Conservation (phyloP, 2,888 invertebrate genomes). For the Diarsia mendica region DNA sequence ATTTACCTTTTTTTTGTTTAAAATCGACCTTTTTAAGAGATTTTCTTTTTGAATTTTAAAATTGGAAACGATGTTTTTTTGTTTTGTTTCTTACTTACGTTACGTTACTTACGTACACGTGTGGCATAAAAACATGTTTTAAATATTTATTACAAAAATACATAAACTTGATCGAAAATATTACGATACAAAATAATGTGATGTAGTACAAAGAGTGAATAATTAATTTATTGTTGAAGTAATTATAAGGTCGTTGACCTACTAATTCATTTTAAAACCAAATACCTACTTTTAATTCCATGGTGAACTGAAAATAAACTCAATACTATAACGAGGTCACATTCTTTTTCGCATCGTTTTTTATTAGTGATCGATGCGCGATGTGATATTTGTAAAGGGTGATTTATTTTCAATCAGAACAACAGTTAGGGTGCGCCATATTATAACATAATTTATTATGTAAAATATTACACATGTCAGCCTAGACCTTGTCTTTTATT, state of each 20-base stretch:
- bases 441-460: too few relatives aligned
- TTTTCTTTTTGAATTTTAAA: background rate
- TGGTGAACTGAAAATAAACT: conserved; percentile 2
- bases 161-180: background rate
- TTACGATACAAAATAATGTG: background rate
- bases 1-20: background rate
- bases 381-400: too few relatives aligned
- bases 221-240: background rate
- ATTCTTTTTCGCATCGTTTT: background rate
- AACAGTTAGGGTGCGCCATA: background rate
- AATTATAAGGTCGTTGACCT: background rate
- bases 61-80: background rate
- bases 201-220: background rate
- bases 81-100: too few relatives aligned
- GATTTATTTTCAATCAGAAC: background rate
- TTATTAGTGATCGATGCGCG: too few relatives aligned
- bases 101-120: too few relatives aligned
- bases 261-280: background rate
- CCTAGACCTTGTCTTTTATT: background rate
- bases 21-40: background rate
- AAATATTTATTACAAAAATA: background rate
- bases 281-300: background rate
- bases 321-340: background rate
- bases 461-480: background rate
- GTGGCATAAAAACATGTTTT: background rate